Percentiles rank a stretch among this genome's conserved stretches.
These are phyloP conservation scores for Idaea biselata DNA, from an alignment of 2,888 invertebrate species.

Conservation along the genomic window DNA sequence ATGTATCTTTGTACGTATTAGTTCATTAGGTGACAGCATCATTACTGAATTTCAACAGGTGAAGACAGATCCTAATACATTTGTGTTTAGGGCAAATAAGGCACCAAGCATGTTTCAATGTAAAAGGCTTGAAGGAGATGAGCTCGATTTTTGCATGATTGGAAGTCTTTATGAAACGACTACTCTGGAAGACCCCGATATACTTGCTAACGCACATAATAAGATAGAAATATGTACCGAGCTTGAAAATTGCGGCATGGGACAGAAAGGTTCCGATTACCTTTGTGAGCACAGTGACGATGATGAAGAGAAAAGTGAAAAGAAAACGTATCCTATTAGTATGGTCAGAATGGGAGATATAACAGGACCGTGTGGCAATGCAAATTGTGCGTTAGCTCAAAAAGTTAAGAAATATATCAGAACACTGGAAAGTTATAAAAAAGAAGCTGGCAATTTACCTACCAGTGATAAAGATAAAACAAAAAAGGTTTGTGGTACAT, in stretches of 20 bases:
- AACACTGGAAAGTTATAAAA: constrained; percentile 59
- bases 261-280: constrained; percentile 30
- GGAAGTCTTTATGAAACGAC: constrained; percentile 69
- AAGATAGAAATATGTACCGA: constrained; percentile 69
- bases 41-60: constrained; percentile 70
- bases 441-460: constrained; percentile 40
- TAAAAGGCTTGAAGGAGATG: constrained; percentile 61
- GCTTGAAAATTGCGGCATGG: constrained; percentile 56
- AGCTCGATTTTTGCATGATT: constrained; percentile 70
- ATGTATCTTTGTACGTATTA: constrained; percentile 68
- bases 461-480: constrained; percentile 39
- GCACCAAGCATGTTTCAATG: constrained; percentile 71
- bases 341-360: constrained; percentile 75
- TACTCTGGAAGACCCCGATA: constrained; percentile 66
- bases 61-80: constrained; percentile 59
- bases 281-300: constrained; percentile 38
- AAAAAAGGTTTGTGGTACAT: constrained; percentile 62
- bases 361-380: constrained; percentile 69
- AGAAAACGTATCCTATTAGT: constrained; percentile 55
- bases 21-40: constrained; percentile 72
- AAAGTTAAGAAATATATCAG: constrained; percentile 67
- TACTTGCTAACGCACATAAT: constrained; percentile 44
- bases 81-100: constrained; percentile 69
- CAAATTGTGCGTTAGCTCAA: constrained; percentile 66
- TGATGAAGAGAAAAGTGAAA: constrained; percentile 26